A percentile compares a stretch with the other conserved stretches of the same genome.
These are phyloP conservation scores for Antheraea assamensis DNA, from an alignment of 2,888 invertebrate genomes.

Conservation along the genomic window DNA sequence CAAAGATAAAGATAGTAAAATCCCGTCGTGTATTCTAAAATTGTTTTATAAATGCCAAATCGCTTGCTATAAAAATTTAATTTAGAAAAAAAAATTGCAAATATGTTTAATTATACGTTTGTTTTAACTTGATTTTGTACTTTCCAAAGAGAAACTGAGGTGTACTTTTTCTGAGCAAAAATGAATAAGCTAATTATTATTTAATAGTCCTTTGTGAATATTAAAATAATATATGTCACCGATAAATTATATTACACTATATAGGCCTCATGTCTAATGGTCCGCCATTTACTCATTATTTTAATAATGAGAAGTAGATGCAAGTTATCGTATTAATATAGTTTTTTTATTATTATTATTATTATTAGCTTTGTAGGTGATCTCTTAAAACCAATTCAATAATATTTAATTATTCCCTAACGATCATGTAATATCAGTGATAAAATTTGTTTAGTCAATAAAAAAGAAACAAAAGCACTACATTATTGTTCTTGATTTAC, in stretches of 20 bases:
- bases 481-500: slow-evolving; percentile 74
- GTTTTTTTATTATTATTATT: too few relatives aligned
- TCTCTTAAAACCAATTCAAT: slow-evolving; percentile 50
- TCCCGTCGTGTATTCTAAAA: slow-evolving; percentile 46
- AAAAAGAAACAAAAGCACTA: slow-evolving; percentile 59
- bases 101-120: background rate
- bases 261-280: background rate
- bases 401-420: slow-evolving; percentile 65
- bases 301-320: background rate
- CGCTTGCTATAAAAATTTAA: background rate
- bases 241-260: background rate
- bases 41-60: slow-evolving; percentile 1
- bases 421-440: slow-evolving; percentile 76
- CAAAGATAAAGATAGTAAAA: slow-evolving; percentile 39
- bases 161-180: background rate
- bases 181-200: background rate
- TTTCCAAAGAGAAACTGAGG: background rate
- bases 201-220: background rate
- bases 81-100: background rate
- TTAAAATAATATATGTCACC: background rate
- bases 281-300: background rate
- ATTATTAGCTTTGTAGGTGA: slow-evolving; percentile 28
- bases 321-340: slow-evolving; percentile 9
- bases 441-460: slow-evolving; percentile 74
- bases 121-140: too few relatives aligned